phyloP scores from a whole-genome alignment of 2,113 vertebrate genomes.

The Dasyurus viverrinus region DNA sequence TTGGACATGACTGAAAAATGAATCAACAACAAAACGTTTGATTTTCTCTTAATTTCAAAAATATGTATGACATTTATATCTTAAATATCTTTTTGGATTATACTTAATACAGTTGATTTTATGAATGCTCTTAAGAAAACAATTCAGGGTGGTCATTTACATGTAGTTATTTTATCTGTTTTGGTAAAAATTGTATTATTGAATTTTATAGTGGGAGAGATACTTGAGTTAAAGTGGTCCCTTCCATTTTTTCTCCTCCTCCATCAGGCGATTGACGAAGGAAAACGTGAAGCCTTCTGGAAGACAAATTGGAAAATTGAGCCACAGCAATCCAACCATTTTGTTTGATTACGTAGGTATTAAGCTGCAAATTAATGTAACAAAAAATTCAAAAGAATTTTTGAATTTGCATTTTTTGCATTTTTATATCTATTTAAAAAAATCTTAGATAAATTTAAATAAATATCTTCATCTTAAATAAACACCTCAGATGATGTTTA shows the following conservation, averaged over 20 bases:
- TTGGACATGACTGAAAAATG: no score
- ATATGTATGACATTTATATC: background rate
- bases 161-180: conserved; percentile 50
- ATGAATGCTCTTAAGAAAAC: background rate
- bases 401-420: background rate
- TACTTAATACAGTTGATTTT: conserved; percentile 38
- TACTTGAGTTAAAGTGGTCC: conserved; percentile 32
- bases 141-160: conserved; percentile 43
- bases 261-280: conserved; percentile 94
- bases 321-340: conserved; percentile 99
- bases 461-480: background rate
- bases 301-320: conserved; percentile 98
- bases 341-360: conserved; percentile 98
- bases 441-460: background rate
- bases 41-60: conserved; percentile 11
- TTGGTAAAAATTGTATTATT: conserved; percentile 39
- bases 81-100: conserved; percentile 27
- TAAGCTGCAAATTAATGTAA: conserved; percentile 39
- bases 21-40: background rate
- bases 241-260: conserved; percentile 55
- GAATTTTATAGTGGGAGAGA: conserved; percentile 13
- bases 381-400: background rate
- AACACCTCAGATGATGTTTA: background rate
- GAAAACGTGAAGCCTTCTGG: conserved; percentile 99
- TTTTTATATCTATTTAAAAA: background rate